Conservation (phyloP, 2,888 invertebrate species). For the Atethmia centrago region DNA sequence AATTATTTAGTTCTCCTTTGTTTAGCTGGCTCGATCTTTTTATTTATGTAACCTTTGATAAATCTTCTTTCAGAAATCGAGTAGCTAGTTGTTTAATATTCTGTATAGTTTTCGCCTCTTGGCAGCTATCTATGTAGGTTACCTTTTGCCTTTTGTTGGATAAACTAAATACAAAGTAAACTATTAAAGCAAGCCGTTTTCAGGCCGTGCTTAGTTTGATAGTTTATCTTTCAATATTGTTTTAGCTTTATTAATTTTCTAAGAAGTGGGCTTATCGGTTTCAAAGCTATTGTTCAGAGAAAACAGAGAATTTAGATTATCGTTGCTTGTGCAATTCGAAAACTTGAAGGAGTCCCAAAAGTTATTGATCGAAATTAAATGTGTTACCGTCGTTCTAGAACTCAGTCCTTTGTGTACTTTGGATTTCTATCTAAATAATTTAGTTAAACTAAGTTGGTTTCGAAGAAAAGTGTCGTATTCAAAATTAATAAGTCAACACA, state of each 20-base stretch:
- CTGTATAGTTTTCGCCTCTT: background rate
- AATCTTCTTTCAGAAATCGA: background rate
- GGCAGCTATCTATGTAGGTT: background rate
- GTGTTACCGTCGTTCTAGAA: no score
- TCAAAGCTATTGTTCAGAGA: background rate
- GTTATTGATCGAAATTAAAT: no score
- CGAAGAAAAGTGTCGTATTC: background rate
- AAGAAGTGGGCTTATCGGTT: background rate
- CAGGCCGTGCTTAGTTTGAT: background rate
- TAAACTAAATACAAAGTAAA: slow-evolving; percentile 11
- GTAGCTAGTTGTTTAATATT: slow-evolving; percentile 12
- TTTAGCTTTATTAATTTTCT: background rate
- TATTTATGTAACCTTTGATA: slow-evolving; percentile 7
- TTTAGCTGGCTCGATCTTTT: slow-evolving; percentile 4
- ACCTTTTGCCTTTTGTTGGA: slow-evolving; percentile 1
- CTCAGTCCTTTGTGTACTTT: no score
- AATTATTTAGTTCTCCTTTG: slow-evolving; percentile 26
- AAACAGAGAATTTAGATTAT: background rate
- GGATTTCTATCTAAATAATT: no score
- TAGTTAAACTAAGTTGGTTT: background rate
- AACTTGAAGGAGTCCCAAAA: background rate
- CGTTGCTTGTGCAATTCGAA: background rate
- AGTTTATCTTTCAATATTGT: background rate
- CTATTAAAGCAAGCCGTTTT: background rate
- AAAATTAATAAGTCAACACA: background rate